Evolutionary conservation across 2,797 vertebrate species (phyloP).

Genomic region (Galagoides demidoff): DNA sequence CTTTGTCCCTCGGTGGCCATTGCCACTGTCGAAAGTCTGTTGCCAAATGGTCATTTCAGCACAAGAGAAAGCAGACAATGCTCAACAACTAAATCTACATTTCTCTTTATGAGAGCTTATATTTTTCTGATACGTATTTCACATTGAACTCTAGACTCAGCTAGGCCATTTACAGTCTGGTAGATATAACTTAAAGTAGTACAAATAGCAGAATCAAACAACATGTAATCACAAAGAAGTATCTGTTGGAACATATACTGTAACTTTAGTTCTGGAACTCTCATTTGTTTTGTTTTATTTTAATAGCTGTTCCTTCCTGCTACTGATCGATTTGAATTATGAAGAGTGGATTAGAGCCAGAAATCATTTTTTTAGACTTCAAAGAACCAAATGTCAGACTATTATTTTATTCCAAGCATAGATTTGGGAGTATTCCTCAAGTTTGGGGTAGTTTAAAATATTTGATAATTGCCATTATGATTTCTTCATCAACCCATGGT

Average conservation of each 20-base stretch:
- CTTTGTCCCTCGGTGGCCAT: neutral
- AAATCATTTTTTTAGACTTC: neutral
- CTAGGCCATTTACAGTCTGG: neutral
- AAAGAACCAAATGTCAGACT: neutral
- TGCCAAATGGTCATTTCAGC: neutral
- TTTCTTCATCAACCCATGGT: neutral
- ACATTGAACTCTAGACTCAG: conserved; percentile 32
- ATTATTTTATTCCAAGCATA: neutral
- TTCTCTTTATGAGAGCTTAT: neutral
- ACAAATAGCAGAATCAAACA: neutral
- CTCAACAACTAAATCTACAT: neutral
- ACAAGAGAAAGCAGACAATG: neutral
- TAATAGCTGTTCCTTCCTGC: neutral
- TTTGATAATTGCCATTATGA: neutral
- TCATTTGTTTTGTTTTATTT: neutral
- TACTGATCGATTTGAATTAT: neutral
- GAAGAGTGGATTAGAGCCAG: neutral
- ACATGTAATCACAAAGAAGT: neutral
- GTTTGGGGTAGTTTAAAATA: neutral
- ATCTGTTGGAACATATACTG: conserved; percentile 8
- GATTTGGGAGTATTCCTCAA: neutral
- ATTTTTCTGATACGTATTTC: neutral
- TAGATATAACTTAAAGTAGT: neutral
- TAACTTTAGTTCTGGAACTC: conserved; percentile 8
- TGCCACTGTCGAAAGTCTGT: neutral